Percentiles rank a stretch among this genome's conserved stretches.
Evolutionary conservation across 92 coral and sea anemone genomes (phyloP).

Genomic region (Actinernus sp.): DNA sequence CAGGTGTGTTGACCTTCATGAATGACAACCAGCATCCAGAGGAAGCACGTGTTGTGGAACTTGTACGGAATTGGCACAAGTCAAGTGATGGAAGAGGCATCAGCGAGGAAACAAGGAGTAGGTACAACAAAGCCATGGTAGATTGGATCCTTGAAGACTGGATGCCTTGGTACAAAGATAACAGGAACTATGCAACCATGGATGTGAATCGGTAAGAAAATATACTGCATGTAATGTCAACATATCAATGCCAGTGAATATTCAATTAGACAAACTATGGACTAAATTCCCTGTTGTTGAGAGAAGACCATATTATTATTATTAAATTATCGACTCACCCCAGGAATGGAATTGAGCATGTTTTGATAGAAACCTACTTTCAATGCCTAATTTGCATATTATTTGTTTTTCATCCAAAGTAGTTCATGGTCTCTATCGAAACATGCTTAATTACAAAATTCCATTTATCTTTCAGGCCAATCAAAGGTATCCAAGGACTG

Average conservation of each 20-base stretch:
- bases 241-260: too few species aligned
- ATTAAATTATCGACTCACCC: too few species aligned
- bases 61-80: slow-evolving; percentile 40
- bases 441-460: too few species aligned
- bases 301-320: too few species aligned
- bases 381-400: too few species aligned
- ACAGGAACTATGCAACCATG: slow-evolving; percentile 11
- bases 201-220: slow-evolving; percentile 66
- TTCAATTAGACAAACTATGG: too few species aligned
- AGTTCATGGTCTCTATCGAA: too few species aligned
- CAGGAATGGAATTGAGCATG: too few species aligned
- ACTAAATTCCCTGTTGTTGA: too few species aligned
- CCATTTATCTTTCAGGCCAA: slow-evolving; percentile 14
- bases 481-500: slow-evolving; percentile 41
- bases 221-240: too few species aligned
- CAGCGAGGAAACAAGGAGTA: slow-evolving; percentile 6
- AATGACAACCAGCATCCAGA: neutral
- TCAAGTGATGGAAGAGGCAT: slow-evolving; percentile 58
- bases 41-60: slow-evolving; percentile 7
- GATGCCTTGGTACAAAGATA: slow-evolving; percentile 44
- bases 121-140: slow-evolving; percentile 15
- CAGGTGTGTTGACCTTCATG: slow-evolving; percentile 24
- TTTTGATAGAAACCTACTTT: too few species aligned
- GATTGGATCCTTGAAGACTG: slow-evolving; percentile 58
- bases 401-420: too few species aligned